Evolutionary conservation across 2,797 vertebrate species (phyloP), one percentile per base, ranked within the genome.

Genomic region (Typhlichthys subterraneus): DNA sequence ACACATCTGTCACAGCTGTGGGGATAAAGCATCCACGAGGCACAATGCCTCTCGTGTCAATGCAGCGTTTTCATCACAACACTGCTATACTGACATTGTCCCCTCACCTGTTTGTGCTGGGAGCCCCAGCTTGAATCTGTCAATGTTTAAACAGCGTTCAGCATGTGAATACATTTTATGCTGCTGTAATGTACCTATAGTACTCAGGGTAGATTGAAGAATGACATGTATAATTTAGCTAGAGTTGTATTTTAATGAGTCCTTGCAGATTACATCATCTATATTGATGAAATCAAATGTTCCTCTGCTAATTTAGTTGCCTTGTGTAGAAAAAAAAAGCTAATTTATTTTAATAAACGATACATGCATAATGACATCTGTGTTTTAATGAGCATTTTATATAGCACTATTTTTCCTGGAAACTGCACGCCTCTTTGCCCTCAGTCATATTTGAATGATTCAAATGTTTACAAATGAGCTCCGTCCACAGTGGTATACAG

Each of bases 301-400:
- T 13, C 49, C 6, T 52, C 47, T 47, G 11, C 12, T 56, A 17
- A 14, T 42, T 48, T 33, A n/a, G 49, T 14, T 58, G 50, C 55
- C 65, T 29, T 29, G 47, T 67, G 45, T 77, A 2, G 29, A 48
- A 66, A 52, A 47, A 29, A 5, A 59, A 19, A 42, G 49, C 10
- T 51, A 67, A 15, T 72, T 66, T 33, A 57, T 2, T 14, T 73
- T 50, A 85, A 82, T 85, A 88, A 87, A 89, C 72, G 45, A 63
- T 2, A 73, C 64, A 14, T 17, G 38, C 38, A 79, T 1, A 75
- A 66, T 47, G 4, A 9, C 1, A 4, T 38, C 13, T 33, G n/a
- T 33, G 9, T 9, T 13, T 56, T 9, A 31, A 4, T 42, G n/a
- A 38, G 33, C n/a, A n/a, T 42, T 42, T 31, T 17, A 52, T 52